phyloP scores from a whole-genome alignment of 2,113 vertebrate species.

The Ochotona curzoniae region DNA sequence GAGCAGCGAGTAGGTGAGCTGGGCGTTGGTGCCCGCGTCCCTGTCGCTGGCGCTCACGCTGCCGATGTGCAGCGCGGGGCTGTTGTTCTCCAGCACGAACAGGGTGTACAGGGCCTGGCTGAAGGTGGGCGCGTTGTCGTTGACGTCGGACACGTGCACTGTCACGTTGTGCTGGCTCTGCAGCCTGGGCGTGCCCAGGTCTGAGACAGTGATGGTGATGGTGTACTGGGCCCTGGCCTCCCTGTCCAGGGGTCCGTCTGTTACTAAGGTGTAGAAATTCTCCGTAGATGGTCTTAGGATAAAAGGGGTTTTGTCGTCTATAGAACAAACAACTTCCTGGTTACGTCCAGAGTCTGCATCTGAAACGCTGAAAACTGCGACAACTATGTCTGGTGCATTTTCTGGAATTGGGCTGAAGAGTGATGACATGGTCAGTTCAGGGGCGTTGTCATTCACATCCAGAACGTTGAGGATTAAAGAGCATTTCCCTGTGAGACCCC shows the following conservation, averaged over 20 bases:
- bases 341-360: constrained; percentile 86
- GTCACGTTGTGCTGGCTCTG: background rate
- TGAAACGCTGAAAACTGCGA: constrained; percentile 88
- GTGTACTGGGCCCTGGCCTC: background rate
- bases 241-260: constrained; percentile 29
- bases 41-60: too few relatives aligned
- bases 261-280: constrained; percentile 77
- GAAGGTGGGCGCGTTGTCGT: constrained; percentile 57
- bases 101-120: constrained; percentile 31
- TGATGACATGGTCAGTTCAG: constrained; percentile 84
- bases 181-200: background rate
- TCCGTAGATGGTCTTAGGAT: constrained; percentile 38
- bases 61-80: too few relatives aligned
- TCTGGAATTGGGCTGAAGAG: constrained; percentile 80
- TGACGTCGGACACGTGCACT: constrained; percentile 55
- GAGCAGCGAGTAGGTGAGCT: too few relatives aligned
- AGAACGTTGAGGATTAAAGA: constrained; percentile 82
- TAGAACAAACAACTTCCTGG: constrained; percentile 71
- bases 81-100: background rate
- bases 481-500: constrained; percentile 82
- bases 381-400: constrained; percentile 85
- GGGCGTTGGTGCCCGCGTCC: too few relatives aligned
- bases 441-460: constrained; percentile 87
- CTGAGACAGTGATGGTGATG: constrained; percentile 20
- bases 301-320: constrained; percentile 70